Evolutionary conservation across 2,888 invertebrate genomes (phyloP), one percentile per base, ranked within the genome.

Genomic region (Azorinus chamasolen): DNA sequence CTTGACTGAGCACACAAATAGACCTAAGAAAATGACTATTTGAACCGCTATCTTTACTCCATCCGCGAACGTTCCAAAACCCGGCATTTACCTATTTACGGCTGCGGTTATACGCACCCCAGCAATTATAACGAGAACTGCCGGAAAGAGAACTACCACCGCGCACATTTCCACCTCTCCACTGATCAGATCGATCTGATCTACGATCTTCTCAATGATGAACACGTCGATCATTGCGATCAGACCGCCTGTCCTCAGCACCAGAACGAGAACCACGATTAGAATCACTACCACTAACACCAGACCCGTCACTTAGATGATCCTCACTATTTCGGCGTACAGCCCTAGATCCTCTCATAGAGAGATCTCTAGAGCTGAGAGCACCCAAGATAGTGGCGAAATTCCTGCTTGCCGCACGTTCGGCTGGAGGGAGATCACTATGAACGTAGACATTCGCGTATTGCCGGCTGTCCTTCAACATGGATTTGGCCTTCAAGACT

Each of bases 391-490:
- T 54, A 37, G 54, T 37, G 10, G 32, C 18, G 27, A 54, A 54
- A 37, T 54, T 54, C 20, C 27, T 54, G 12, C n/a, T 54, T 6
- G 37, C 24, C 20, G 37, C 18, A 20, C 54, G 32, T 5, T 25
- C 27, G 20, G 54, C 37, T 37, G 27, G 54, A 14, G 54, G 18
- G n/a, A 37, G n/a, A 37, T 54, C 54, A 54, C 37, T 27, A 54
- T 54, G 32, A 54, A 54, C 37, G 54, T 37, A 54, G n/a, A 54
- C 54, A 12, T 54, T 12, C 18, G 32, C 16, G 37, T 25, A 54
- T 20, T 54, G 54, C 10, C 27, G 27, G 37, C 14, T 54, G 14
- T 27, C 2, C 25, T n/a, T 53, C 27, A 53, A 27, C 16, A 12
- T 14, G 8, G 25, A 6, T 32, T 53, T 53, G 27, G 24, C 27